Conservation (phyloP, 1,140 invertebrate genomes). For the Steinernema feltiae region DNA sequence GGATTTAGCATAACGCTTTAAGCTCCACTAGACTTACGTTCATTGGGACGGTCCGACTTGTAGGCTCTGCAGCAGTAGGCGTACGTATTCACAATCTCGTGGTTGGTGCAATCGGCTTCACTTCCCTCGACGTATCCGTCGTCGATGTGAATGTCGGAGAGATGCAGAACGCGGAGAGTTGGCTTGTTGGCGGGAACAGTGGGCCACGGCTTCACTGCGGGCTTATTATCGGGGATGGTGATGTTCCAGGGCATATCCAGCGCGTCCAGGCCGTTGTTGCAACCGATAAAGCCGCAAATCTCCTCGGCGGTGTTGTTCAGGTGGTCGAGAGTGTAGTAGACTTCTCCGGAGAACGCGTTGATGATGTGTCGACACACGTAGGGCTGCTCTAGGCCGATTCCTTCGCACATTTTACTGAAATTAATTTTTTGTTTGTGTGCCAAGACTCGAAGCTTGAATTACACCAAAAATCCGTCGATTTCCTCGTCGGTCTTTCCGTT, state of each 20-base stretch:
- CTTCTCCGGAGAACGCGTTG: conserved; percentile 30
- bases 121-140: conserved; percentile 81
- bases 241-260: conserved; percentile 30
- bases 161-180: conserved; percentile 80
- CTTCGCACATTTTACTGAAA: conserved; percentile 26
- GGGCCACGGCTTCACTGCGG: conserved; percentile 38
- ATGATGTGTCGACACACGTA: conserved; percentile 36
- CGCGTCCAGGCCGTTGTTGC: conserved; percentile 29
- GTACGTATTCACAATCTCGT: neutral
- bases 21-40: no score
- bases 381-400: conserved; percentile 31
- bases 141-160: conserved; percentile 87
- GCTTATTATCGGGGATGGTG: conserved; percentile 35
- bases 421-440: neutral
- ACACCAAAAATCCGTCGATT: conserved; percentile 27
- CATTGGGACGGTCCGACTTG: neutral
- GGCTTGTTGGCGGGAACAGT: conserved; percentile 59
- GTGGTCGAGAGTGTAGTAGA: conserved; percentile 2
- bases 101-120: conserved; percentile 71
- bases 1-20: no score
- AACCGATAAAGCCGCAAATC: conserved; percentile 34
- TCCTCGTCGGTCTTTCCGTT: conserved; percentile 29
- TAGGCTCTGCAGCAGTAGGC: neutral
- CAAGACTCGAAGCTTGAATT: neutral
- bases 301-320: conserved; percentile 31